Percentiles rank a stretch among this genome's conserved stretches.
phyloP scores from a whole-genome alignment of 2,888 invertebrate species.

The Hydriomena furcata region DNA sequence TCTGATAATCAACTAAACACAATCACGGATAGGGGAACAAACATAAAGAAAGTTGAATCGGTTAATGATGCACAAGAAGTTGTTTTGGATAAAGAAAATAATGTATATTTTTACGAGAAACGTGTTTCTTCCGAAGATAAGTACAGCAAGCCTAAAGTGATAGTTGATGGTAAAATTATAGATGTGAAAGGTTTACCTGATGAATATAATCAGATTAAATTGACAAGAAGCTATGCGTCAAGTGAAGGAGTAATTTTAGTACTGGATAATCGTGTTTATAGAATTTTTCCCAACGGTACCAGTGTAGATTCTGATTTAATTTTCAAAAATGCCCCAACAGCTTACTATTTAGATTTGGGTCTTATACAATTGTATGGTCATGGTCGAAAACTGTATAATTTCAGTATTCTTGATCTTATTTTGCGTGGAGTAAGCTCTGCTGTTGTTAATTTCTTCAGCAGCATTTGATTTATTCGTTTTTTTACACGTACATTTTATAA shows the following conservation, averaged over 20 bases:
- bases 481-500: too few species aligned
- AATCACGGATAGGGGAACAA: constrained; percentile 18
- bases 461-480: too few species aligned
- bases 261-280: constrained; percentile 10
- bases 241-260: constrained; percentile 11
- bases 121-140: neutral
- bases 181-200: constrained; percentile 10
- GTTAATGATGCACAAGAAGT: constrained; percentile 14
- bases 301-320: constrained; percentile 2
- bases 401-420: neutral
- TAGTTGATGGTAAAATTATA: constrained; percentile 6
- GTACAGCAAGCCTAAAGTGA: constrained; percentile 17
- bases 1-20: constrained; percentile 12
- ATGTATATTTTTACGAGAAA: constrained; percentile 9
- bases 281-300: constrained; percentile 16
- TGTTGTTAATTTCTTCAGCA: neutral
- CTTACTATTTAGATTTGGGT: constrained; percentile 13
- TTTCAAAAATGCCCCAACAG: constrained; percentile 15
- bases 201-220: constrained; percentile 9
- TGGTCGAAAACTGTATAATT: constrained; percentile 9
- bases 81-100: constrained; percentile 9
- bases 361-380: constrained; percentile 11
- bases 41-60: neutral
- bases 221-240: constrained; percentile 1
- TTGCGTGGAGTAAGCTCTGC: constrained; percentile 7